Conservation (phyloP, 2,797 vertebrate genomes). For the Molossus molossus region DNA sequence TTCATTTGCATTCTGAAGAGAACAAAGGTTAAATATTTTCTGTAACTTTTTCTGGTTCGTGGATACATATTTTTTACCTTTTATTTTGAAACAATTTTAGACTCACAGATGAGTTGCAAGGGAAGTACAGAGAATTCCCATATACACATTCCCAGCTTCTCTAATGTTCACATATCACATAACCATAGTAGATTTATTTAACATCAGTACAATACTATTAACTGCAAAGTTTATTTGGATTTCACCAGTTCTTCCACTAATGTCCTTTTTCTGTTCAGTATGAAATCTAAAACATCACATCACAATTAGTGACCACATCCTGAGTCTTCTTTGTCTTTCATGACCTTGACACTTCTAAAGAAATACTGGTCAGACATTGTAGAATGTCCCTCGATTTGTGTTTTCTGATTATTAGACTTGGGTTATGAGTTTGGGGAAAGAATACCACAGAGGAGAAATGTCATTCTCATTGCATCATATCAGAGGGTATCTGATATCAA, state of each 20-base stretch:
- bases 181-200: not conserved
- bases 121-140: not conserved
- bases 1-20: slow-evolving; percentile 22
- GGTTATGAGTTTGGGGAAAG: not conserved
- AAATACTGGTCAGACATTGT: not conserved
- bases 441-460: not conserved
- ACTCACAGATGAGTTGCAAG: not conserved
- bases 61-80: not conserved
- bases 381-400: not conserved
- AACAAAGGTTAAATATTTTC: not conserved
- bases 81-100: not conserved
- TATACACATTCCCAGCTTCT: not conserved
- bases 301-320: not conserved
- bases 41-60: not conserved
- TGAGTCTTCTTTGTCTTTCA: not conserved
- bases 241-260: not conserved
- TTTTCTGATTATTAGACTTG: not conserved
- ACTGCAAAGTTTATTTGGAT: not conserved
- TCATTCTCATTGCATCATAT: not conserved
- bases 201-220: not conserved
- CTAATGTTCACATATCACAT: not conserved
- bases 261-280: no score
- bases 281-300: not conserved
- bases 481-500: not conserved
- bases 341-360: not conserved